phyloP scores from a whole-genome alignment of 92 coral and sea anemone species.

The Umimayanthus chanpuru region DNA sequence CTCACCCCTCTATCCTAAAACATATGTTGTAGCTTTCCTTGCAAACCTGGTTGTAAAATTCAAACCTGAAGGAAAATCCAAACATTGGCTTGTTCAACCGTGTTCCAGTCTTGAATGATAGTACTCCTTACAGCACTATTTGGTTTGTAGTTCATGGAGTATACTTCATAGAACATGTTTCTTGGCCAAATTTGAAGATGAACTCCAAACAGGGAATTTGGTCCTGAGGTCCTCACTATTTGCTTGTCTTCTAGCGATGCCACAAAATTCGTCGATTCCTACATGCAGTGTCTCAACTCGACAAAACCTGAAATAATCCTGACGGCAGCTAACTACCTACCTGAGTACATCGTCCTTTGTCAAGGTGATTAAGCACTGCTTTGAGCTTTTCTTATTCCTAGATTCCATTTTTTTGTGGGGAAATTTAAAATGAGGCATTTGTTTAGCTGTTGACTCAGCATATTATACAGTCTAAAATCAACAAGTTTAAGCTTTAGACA shows the following conservation, averaged over 20 bases:
- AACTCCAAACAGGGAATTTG: too few species aligned
- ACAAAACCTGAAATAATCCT: constrained; percentile 74
- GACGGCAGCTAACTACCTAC: constrained; percentile 85
- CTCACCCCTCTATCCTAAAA: too few species aligned
- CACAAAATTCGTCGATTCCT: constrained; percentile 74
- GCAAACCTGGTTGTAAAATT: too few species aligned
- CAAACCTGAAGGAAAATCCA: too few species aligned
- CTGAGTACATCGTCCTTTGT: constrained; percentile 82
- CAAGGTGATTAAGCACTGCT: constrained; percentile 61
- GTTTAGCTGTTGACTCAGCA: too few species aligned
- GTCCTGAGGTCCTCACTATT: not conserved
- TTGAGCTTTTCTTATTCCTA: not conserved
- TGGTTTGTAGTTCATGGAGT: not conserved
- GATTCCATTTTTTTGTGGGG: too few species aligned
- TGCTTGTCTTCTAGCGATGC: constrained; percentile 64
- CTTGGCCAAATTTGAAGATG: not conserved
- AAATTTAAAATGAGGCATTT: too few species aligned
- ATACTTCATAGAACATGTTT: not conserved
- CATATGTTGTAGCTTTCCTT: too few species aligned
- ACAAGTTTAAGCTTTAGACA: too few species aligned
- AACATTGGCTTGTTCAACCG: too few species aligned
- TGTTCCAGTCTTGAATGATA: too few species aligned
- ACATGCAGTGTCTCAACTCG: constrained; percentile 88
- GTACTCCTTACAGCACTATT: not conserved
- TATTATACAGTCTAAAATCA: too few species aligned